These are phyloP conservation scores for Scolopax rusticola DNA, from an alignment of 2,797 vertebrate genomes.

Conservation along the genomic window DNA sequence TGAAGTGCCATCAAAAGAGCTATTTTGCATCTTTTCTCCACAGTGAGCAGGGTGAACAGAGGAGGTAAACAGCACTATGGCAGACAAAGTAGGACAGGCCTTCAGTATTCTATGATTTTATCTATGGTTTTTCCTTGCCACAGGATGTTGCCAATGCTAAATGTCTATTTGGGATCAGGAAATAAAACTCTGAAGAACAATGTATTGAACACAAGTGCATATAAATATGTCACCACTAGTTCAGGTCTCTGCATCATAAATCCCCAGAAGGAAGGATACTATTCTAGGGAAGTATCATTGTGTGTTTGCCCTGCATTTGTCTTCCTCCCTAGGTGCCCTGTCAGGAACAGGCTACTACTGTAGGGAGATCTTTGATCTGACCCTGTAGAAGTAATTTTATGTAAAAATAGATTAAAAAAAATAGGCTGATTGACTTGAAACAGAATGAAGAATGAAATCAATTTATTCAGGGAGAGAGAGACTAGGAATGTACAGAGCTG, in stretches of 20 bases:
- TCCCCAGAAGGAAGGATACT: background rate
- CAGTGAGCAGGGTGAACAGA: background rate
- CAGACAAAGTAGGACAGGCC: background rate
- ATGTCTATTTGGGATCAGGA: background rate
- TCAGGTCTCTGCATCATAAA: background rate
- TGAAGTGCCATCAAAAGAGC: background rate
- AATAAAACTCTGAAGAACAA: background rate
- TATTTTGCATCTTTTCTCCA: background rate
- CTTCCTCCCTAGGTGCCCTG: background rate
- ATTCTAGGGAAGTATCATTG: background rate
- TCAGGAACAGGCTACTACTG: background rate
- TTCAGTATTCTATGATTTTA: background rate
- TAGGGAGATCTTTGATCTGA: background rate
- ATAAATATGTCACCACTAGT: background rate
- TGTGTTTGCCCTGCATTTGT: background rate
- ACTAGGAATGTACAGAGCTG: background rate
- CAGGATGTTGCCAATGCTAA: background rate
- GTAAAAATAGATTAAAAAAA: conserved; percentile 15
- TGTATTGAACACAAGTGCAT: background rate
- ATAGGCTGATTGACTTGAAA: background rate
- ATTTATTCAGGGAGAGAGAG: background rate
- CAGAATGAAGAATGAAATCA: background rate
- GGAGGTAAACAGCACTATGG: background rate
- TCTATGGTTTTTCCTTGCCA: background rate
- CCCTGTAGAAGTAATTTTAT: background rate